Conservation (phyloP, 2,888 invertebrate genomes). For the Mesorhabditis spiculigera region DNA sequence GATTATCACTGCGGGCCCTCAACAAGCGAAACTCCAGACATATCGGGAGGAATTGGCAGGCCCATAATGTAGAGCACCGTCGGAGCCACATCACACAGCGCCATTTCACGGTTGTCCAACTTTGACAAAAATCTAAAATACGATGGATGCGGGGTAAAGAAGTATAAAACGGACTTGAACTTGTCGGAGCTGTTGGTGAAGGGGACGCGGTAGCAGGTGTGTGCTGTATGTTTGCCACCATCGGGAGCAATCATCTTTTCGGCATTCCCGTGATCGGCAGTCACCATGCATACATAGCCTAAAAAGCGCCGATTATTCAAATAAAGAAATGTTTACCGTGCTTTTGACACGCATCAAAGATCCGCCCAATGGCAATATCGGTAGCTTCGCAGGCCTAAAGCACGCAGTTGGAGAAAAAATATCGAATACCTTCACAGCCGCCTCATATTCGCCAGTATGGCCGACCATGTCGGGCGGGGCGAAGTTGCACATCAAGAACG, state of each 20-base stretch:
- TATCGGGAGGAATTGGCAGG: conserved; percentile 57
- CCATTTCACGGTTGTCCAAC: conserved; percentile 47
- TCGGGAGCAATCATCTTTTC: conserved; percentile 61
- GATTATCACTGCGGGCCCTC: conserved; percentile 11
- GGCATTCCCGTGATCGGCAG: conserved; percentile 61
- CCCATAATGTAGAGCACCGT: conserved; percentile 60
- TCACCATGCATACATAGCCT: conserved; percentile 36
- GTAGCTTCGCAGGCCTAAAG: conserved; percentile 43
- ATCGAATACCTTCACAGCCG: conserved; percentile 55
- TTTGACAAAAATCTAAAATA: neutral
- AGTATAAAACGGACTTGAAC: conserved; percentile 35
- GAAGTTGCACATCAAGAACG: conserved; percentile 63
- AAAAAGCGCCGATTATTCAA: conserved; percentile 14
- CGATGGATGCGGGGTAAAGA: neutral
- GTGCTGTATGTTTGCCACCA: conserved; percentile 61
- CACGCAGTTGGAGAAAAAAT: conserved; percentile 9
- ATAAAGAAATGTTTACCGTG: conserved; percentile 36
- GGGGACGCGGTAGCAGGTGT: conserved; percentile 60
- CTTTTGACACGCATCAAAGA: conserved; percentile 59
- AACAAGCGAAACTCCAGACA: conserved; percentile 52
- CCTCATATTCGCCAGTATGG: conserved; percentile 61
- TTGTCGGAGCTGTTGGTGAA: conserved; percentile 49
- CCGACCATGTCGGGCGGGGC: conserved; percentile 64
- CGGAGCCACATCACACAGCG: conserved; percentile 62
- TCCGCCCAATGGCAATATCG: conserved; percentile 60